Evolutionary conservation across 2,113 vertebrate genomes (phyloP).

Genomic region (Chlamydotis undulata): DNA sequence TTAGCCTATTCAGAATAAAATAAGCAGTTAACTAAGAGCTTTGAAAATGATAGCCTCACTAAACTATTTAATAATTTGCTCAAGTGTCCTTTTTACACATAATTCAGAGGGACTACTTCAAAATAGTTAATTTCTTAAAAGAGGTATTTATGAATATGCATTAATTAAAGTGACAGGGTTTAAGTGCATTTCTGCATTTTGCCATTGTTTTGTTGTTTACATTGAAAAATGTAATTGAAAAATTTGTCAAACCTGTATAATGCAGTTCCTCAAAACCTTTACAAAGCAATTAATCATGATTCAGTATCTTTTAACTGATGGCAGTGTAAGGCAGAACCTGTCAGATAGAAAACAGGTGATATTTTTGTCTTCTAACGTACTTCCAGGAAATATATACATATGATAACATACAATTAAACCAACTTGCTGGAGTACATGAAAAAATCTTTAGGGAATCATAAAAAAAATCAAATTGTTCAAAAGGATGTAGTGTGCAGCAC

Average conservation of each 20-base stretch:
- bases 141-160: neutral
- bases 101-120: neutral
- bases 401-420: neutral
- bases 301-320: neutral
- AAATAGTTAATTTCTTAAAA: neutral
- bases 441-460: neutral
- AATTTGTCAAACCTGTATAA: neutral
- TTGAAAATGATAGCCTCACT: neutral
- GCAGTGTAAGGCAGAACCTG: neutral
- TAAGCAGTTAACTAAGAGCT: conserved; percentile 21
- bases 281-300: neutral
- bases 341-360: neutral
- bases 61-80: conserved; percentile 43
- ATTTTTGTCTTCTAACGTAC: neutral
- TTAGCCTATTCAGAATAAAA: conserved; percentile 49
- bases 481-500: neutral
- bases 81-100: conserved; percentile 5
- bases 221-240: neutral
- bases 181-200: neutral
- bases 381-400: neutral
- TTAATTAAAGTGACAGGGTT: neutral
- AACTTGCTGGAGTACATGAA: neutral
- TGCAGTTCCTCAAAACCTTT: neutral
- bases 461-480: neutral
- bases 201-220: neutral